Percentiles rank a stretch among this genome's conserved stretches.
Evolutionary conservation across 2,888 invertebrate species (phyloP).

Genomic region (Aspidiotus rigidus): DNA sequence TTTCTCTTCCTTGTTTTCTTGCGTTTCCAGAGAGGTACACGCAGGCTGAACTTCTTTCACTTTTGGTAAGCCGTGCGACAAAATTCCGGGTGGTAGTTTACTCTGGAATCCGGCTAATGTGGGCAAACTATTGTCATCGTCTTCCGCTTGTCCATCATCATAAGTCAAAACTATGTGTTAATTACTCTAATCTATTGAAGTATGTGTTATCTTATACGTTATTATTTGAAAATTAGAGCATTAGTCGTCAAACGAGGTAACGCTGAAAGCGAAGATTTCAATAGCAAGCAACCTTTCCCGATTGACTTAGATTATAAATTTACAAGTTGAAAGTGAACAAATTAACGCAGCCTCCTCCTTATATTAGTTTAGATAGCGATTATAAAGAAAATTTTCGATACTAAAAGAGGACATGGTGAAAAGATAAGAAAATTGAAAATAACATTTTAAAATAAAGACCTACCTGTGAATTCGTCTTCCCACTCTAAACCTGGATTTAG

Average conservation of each 20-base stretch:
- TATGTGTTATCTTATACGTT: not conserved
- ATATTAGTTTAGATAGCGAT: slow-evolving; percentile 17
- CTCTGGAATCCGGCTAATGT: slow-evolving; percentile 73
- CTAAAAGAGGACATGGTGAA: not conserved
- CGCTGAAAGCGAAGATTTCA: too few species aligned
- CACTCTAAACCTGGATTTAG: slow-evolving; percentile 99
- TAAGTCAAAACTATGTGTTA: slow-evolving; percentile 86
- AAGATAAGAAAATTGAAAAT: slow-evolving; percentile 16
- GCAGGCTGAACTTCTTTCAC: slow-evolving; percentile 92
- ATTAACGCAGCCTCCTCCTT: slow-evolving; percentile 46
- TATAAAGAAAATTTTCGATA: slow-evolving; percentile 3
- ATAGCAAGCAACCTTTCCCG: not conserved
- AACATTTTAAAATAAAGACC: slow-evolving; percentile 48
- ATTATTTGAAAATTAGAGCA: too few species aligned
- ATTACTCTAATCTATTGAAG: slow-evolving; percentile 36
- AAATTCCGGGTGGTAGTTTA: slow-evolving; percentile 81
- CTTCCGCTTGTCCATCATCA: slow-evolving; percentile 91
- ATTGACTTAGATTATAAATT: not conserved
- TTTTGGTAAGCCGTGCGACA: slow-evolving; percentile 86
- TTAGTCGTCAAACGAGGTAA: too few species aligned
- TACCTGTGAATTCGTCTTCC: slow-evolving; percentile 99
- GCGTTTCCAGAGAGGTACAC: slow-evolving; percentile 67
- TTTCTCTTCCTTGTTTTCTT: slow-evolving; percentile 54
- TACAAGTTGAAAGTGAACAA: slow-evolving; percentile 36
- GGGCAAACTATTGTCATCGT: slow-evolving; percentile 74